Evolutionary conservation across 2,888 invertebrate genomes (phyloP).

Genomic region (Synanthedon tipuliformis): DNA sequence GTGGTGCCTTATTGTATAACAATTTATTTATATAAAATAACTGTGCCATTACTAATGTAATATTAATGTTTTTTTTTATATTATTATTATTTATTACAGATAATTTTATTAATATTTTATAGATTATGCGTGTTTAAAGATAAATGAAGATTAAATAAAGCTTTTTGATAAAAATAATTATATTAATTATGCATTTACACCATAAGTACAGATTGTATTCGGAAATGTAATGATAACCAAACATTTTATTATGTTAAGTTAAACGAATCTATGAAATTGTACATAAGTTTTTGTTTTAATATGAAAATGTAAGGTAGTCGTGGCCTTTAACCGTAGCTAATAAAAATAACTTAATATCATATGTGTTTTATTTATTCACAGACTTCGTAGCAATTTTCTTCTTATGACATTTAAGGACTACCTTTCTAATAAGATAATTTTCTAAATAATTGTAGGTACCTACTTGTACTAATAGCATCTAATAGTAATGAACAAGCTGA

Average conservation of each 20-base stretch:
- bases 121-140: slow-evolving; percentile 14
- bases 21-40: slow-evolving; percentile 10
- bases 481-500: no score
- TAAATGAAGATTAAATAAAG: slow-evolving; percentile 4
- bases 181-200: slow-evolving; percentile 2
- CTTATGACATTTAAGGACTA: no score
- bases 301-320: slow-evolving; percentile 23
- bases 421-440: no score
- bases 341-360: slow-evolving; percentile 25
- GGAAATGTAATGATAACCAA: background rate
- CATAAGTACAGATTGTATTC: background rate
- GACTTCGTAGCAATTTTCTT: no score
- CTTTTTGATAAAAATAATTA: slow-evolving; percentile 4
- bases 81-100: slow-evolving; percentile 18
- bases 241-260: background rate
- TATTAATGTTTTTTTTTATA: slow-evolving; percentile 11
- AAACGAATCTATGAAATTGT: slow-evolving; percentile 15
- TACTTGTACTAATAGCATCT: no score
- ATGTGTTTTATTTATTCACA: no score
- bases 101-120: slow-evolving; percentile 11
- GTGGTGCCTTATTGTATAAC: no score
- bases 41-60: slow-evolving; percentile 53
- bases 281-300: slow-evolving; percentile 25
- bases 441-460: no score
- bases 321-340: slow-evolving; percentile 50